Evolutionary conservation across 2,113 vertebrate genomes (phyloP), one percentile per base, ranked within the genome.

Genomic region (Numida meleagris): DNA sequence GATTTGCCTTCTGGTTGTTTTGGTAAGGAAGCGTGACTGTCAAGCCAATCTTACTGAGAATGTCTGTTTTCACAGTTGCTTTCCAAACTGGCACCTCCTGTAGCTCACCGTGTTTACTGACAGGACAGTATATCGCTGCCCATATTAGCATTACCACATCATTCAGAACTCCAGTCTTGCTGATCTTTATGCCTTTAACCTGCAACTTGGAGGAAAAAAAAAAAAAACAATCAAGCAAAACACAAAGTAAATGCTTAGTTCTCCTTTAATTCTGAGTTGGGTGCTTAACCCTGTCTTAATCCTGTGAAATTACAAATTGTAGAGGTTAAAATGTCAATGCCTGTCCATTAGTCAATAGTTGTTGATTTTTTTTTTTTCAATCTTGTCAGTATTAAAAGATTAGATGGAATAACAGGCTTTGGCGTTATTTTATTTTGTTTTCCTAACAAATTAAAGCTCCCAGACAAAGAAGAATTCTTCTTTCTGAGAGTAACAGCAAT

Each of bases 31-130:
- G 59, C 6, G 9, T 77, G 79, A 91, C 85, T 93, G 13, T 96
- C 93, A 95, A 95, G 79, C 90, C 90, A 93, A 91, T 95, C 94
- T 96, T 96, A 96, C 48, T 94, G 94, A 65, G 61, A 67, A 78
- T 34, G 63, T 59, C 51, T 75, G 53, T 46, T 67, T 86, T 77
- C 72, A 72, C 80, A 50, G 63, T 74, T 12, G 14, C 58, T 77
- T 79, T 58, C 62, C 75, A 88, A 81, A 82, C 43, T 77, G 76
- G 59, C 76, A 86, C 43, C 43, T 87, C 82, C 43, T 51, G 11
- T 46, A 75, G 89, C 89, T 96, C 91, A 83, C 84, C 34, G 0
- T 5, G 9, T 45, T 77, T 77, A 46, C 79, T 88, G 68, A 46
- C 27, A 40, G 77, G 65, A 27, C 68, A 38, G 29, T 25, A 46